A percentile compares a stretch with the other conserved stretches of the same genome.
Evolutionary conservation across 1,140 invertebrate genomes (phyloP).

Genomic region (Heterodera carotae): DNA sequence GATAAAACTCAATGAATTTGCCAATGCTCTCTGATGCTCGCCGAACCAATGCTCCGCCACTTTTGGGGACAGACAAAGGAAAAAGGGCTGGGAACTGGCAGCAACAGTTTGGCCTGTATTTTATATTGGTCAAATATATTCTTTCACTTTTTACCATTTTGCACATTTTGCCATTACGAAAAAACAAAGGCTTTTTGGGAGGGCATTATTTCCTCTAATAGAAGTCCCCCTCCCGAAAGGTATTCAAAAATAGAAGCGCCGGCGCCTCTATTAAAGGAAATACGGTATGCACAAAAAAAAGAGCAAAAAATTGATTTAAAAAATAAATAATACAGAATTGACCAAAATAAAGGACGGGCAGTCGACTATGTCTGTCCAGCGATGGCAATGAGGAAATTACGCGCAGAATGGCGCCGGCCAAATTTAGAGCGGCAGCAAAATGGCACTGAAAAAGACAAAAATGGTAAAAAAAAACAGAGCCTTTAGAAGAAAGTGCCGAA

Average conservation of each 20-base stretch:
- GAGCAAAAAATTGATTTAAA: too few species aligned
- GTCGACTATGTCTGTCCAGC: constrained; percentile 36
- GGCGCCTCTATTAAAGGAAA: too few species aligned
- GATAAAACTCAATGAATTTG: constrained; percentile 60
- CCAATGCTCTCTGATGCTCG: constrained; percentile 57
- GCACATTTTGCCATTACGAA: too few species aligned
- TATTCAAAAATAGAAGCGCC: too few species aligned
- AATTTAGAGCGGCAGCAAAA: constrained; percentile 51
- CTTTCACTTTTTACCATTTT: too few species aligned
- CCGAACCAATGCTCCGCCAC: constrained; percentile 64
- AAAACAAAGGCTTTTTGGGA: too few species aligned
- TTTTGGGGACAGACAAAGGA: constrained; percentile 62
- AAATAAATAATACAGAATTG: not conserved
- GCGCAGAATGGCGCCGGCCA: constrained; percentile 55
- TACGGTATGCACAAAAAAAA: too few species aligned
- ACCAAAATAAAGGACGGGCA: constrained; percentile 55
- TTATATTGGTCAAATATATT: not conserved
- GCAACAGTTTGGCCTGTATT: constrained; percentile 55
- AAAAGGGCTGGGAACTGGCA: constrained; percentile 60
- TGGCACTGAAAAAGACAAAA: constrained; percentile 49
- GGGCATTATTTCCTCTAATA: too few species aligned
- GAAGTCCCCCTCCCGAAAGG: too few species aligned
- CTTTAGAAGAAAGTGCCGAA: constrained; percentile 42
- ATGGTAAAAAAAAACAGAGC: not conserved
- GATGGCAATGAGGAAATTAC: constrained; percentile 57